Conservation (phyloP, 1,140 invertebrate species). For the Scaptomyza hsui region DNA sequence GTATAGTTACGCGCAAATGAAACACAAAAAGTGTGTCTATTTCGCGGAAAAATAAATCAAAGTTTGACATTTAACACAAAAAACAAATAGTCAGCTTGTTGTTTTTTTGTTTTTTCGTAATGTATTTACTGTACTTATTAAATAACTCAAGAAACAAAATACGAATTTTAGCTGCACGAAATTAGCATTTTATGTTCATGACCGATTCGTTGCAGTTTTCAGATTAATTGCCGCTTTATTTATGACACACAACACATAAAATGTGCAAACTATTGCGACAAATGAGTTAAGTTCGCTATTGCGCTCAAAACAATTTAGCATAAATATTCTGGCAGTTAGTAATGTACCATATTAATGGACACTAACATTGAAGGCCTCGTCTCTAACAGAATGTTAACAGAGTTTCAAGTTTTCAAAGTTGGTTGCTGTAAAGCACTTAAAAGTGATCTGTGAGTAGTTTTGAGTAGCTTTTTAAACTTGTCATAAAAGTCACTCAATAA, state of each 20-base stretch:
- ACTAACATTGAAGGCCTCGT: neutral
- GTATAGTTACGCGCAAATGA: constrained; percentile 44
- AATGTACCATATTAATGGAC: constrained; percentile 9
- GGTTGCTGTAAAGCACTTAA: too few relatives aligned
- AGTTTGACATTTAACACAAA: constrained; percentile 65
- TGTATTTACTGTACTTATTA: constrained; percentile 53
- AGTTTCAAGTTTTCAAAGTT: neutral
- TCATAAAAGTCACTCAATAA: too few relatives aligned
- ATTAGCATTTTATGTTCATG: constrained; percentile 81
- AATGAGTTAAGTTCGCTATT: constrained; percentile 28
- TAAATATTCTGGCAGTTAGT: constrained; percentile 45
- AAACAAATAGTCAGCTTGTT: constrained; percentile 26
- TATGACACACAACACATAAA: constrained; percentile 49
- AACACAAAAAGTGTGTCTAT: constrained; percentile 67
- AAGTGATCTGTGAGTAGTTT: too few relatives aligned
- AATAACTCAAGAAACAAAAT: constrained; percentile 60
- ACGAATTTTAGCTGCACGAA: constrained; percentile 65
- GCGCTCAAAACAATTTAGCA: constrained; percentile 43
- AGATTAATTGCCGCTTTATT: constrained; percentile 76
- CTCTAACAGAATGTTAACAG: constrained; percentile 10
- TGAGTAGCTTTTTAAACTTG: too few relatives aligned
- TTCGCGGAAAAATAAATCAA: constrained; percentile 78
- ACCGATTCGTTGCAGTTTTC: constrained; percentile 72
- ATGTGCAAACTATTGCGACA: constrained; percentile 33
- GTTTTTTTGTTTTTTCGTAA: constrained; percentile 34